Base-by-base conservation (phyloP, 2,888 invertebrate genomes). In the Prosapia bicincta region DNA sequence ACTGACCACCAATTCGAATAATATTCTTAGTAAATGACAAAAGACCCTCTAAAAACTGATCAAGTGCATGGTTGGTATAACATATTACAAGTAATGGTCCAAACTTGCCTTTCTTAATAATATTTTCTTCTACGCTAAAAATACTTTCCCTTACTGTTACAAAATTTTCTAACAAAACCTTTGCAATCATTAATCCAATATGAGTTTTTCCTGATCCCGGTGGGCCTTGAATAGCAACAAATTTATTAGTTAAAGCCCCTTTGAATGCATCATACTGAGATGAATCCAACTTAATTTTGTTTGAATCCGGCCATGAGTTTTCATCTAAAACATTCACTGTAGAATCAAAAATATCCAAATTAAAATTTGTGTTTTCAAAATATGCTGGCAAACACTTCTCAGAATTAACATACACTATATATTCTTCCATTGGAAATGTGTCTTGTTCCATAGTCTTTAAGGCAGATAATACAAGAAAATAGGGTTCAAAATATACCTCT, bases 191-290 rank as follows among this genome's bases (percentile, higher is more conserved):
- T 32, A 93, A 85, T 0, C 95, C 95, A 77, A 95, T 84, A 83
- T 88, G 92, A 0, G 95, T 95, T 87, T 95, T 96, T 0, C 95
- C 96, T 0, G 95, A 95, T 1, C 96, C 96, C 0, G 96, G 95
- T 0, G 95, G 95, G 0, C 96, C 96, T 86, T 95, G 95, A 77
- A 95, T 93, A 0, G 94, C 87, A 0, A 90, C 89, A 79, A 95
- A 90, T 84, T 94, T 91, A 81, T 88, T 87, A 0, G 89, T 90
- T 1, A 96, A 82, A 0, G 93, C 93, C 32, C 89, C 87, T 79
- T 88, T 86, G 81, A 90, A 90, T 0, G 95, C 95, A 43, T 84
- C 82, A 77, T 87, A 84, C 84, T 96, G 95, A 0, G 90, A 89
- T 7, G 85, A 83, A 83, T 95, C 92, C 1, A 95, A 38, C 0